Evolutionary conservation across 2,888 invertebrate species (phyloP).

Genomic region (Drosophila helvetica): DNA sequence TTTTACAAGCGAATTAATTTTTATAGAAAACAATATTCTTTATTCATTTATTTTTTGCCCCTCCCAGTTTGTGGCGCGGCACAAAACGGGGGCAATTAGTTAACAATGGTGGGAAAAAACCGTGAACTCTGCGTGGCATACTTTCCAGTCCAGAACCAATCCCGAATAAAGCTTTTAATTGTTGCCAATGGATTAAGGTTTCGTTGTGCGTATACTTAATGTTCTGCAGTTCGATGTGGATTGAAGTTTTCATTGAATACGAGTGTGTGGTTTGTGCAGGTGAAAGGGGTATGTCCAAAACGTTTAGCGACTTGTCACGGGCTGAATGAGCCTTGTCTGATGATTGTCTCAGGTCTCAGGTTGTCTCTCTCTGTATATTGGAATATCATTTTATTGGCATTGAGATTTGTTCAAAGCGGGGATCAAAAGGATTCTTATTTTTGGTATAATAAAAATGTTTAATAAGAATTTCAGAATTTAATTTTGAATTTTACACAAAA

Average conservation of each 20-base stretch:
- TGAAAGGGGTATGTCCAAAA: no score
- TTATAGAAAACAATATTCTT: constrained; percentile 57
- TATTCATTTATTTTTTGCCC: neutral
- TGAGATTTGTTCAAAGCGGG: no score
- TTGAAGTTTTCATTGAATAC: constrained; percentile 4
- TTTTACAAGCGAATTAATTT: constrained; percentile 59
- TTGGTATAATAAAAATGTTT: no score
- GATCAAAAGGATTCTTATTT: no score
- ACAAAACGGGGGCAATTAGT: constrained; percentile 63
- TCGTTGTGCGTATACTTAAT: constrained; percentile 72
- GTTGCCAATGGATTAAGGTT: constrained; percentile 74
- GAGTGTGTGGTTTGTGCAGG: no score
- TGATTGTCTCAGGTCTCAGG: no score
- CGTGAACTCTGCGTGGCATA: constrained; percentile 29
- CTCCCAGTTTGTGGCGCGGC: neutral
- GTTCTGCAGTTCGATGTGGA: constrained; percentile 31
- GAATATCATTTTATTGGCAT: no score
- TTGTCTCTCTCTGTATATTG: no score
- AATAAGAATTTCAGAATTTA: no score
- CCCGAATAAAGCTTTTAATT: constrained; percentile 74
- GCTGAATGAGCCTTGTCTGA: no score
- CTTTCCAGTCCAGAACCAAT: constrained; percentile 28
- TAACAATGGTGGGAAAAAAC: constrained; percentile 47
- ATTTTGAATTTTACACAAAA: no score
- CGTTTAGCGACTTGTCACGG: no score